Base-by-base conservation (phyloP, 2,113 vertebrate species). In the Laterallus jamaicensis region DNA sequence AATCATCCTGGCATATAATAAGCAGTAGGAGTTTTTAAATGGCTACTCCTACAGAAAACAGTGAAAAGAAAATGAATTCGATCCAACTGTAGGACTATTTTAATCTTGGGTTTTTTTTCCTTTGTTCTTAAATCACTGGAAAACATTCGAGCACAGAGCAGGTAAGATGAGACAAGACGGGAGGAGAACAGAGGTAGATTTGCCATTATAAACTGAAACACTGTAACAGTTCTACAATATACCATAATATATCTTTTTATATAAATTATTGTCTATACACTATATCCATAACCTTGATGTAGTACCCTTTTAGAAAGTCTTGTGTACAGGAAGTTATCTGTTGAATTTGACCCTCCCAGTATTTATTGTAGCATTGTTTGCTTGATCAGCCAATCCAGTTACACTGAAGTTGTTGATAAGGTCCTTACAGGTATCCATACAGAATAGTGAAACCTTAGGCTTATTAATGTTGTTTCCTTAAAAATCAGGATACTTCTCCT, bases 151-250 rank as follows among this genome's bases (percentile, higher is more conserved):
- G 39, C 16, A 18, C 29, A 47, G 2, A 82, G 42, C 31, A 89
- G 69, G 28, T 52, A 55, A 62, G 49, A 84, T 44, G 69, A 67
- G 35, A 63, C 59, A 92, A 64, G 24, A 66, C 20, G 11, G 13
- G 25, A 81, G 32, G 42, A 66, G 62, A 67, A 67, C 1, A 62
- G 59, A 81, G 11, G 24, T 19, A 62, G 26, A 42, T 76, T 20
- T 85, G 16, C 35, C 62, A 31, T 39, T 50, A 68, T 13, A 71
- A 82, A 68, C 29, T n/a, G 40, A 47, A 86, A 47, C 9, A 73
- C 31, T 0, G 0, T n/a, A 52, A 44, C 6, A 44, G 20, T 31
- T 76, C 44, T 35, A 67, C 8, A 74, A 17, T 40, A 62, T 35
- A 26, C 7, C 24, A 31, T 5, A 44, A 37, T 22, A 6, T 22